Evolutionary conservation across 2,113 vertebrate species (phyloP).

Genomic region (Cinclus cinclus): DNA sequence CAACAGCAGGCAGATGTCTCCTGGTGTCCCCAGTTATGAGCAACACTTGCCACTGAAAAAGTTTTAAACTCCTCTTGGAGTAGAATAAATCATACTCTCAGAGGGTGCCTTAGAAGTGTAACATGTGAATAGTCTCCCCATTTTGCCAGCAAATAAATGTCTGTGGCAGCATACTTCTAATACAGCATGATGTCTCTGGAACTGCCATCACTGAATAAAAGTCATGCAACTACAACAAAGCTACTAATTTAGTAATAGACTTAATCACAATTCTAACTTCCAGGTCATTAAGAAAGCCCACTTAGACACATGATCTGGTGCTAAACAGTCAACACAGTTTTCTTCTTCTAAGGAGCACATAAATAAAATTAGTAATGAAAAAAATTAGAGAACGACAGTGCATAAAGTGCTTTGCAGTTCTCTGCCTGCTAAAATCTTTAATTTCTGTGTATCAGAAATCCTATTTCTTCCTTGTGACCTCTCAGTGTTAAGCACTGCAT

Average conservation of each 20-base stretch:
- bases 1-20: neutral
- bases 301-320: neutral
- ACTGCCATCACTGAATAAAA: neutral
- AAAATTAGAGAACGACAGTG: neutral
- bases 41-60: neutral
- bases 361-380: neutral
- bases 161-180: neutral
- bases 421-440: neutral
- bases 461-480: neutral
- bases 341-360: neutral
- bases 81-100: neutral
- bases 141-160: neutral
- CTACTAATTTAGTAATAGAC: neutral
- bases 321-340: neutral
- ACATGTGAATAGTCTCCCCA: neutral
- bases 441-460: neutral
- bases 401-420: neutral
- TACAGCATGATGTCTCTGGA: neutral
- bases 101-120: neutral
- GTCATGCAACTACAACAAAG: neutral
- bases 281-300: slow-evolving; percentile 4
- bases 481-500: neutral
- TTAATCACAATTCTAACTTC: slow-evolving; percentile 25
- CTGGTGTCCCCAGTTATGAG: neutral
- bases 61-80: neutral